phyloP scores from a whole-genome alignment of 2,888 invertebrate genomes.

The Nyleta sp. region DNA sequence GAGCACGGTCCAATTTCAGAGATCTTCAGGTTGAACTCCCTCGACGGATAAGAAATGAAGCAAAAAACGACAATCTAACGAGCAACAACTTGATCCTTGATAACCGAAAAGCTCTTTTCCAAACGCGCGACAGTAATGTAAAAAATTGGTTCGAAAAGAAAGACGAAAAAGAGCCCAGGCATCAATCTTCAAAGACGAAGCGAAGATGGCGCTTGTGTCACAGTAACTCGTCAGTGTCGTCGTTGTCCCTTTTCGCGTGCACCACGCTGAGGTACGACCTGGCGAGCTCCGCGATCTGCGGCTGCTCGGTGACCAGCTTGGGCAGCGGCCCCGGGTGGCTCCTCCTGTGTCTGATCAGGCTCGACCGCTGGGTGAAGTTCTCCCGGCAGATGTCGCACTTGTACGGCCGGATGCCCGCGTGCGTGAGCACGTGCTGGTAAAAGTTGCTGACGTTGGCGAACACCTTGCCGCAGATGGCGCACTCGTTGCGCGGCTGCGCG shows the following conservation, averaged over 20 bases:
- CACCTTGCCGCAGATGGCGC: slow-evolving; percentile 70
- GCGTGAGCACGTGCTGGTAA: slow-evolving; percentile 75
- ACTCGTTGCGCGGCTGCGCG: slow-evolving; percentile 64
- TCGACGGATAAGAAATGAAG: no score
- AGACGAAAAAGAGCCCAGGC: background rate
- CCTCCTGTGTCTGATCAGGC: slow-evolving; percentile 72
- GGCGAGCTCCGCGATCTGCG: slow-evolving; percentile 72
- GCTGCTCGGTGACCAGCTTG: slow-evolving; percentile 63
- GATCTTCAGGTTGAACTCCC: no score
- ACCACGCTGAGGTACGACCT: slow-evolving; percentile 60
- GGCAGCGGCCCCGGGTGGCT: slow-evolving; percentile 73
- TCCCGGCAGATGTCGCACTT: slow-evolving; percentile 75
- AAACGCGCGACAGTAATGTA: no score
- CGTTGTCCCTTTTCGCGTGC: slow-evolving; percentile 3
- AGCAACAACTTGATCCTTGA: no score
- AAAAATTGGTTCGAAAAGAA: no score
- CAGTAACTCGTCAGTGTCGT: slow-evolving; percentile 32
- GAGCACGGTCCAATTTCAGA: no score
- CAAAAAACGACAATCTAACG: no score
- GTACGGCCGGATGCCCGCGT: slow-evolving; percentile 75
- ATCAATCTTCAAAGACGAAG: background rate
- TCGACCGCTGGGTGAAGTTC: slow-evolving; percentile 74
- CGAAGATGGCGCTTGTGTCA: background rate
- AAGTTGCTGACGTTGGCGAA: slow-evolving; percentile 72
- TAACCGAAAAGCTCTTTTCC: no score